Evolutionary conservation across 1,140 invertebrate genomes (phyloP).

Genomic region (Matsumurasca onukii): DNA sequence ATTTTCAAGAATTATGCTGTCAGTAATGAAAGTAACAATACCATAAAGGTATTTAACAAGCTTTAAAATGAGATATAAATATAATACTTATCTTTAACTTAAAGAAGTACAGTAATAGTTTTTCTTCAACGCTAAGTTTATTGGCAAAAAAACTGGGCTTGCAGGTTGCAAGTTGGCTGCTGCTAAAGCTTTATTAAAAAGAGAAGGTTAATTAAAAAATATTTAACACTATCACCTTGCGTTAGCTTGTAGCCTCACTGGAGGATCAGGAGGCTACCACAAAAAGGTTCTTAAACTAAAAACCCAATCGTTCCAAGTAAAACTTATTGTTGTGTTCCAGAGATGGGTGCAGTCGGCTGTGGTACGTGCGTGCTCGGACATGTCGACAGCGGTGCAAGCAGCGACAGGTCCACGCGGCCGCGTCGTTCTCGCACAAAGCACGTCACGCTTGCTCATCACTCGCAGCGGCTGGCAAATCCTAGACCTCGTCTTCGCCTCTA

Average conservation of each 20-base stretch:
- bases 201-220: no score
- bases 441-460: neutral
- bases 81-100: no score
- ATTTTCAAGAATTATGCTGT: no score
- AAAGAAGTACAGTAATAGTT: no score
- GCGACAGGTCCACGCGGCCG: neutral
- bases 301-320: neutral
- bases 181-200: no score
- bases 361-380: neutral
- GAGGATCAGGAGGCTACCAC: neutral
- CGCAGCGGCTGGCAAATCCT: neutral
- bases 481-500: neutral
- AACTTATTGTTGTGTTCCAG: neutral
- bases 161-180: no score
- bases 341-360: neutral
- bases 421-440: neutral
- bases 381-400: neutral
- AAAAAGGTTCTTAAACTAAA: neutral
- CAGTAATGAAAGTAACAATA: no score
- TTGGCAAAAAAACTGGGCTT: no score
- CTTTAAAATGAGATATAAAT: no score
- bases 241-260: neutral
- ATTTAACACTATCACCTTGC: no score
- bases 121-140: no score
- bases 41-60: no score